phyloP scores from a whole-genome alignment of 2,797 vertebrate genomes.

The Alauda arvensis region DNA sequence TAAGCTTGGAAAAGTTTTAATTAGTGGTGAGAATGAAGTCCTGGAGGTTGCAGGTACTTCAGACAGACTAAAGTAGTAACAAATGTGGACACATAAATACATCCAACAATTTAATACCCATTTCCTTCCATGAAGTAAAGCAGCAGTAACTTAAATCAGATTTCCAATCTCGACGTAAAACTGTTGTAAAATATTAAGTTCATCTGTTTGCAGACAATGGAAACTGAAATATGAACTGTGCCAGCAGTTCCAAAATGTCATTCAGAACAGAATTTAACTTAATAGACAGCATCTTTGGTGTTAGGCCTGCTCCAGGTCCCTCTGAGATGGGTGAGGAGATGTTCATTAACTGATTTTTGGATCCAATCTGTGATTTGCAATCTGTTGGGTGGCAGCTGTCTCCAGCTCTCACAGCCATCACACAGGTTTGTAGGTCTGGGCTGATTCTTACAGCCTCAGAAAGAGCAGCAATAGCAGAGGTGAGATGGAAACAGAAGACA shows the following conservation, averaged over 20 bases:
- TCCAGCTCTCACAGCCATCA: not conserved
- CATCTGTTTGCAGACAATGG: constrained; percentile 11
- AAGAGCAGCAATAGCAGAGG: not conserved
- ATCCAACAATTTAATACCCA: not conserved
- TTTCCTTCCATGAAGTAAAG: constrained; percentile 17
- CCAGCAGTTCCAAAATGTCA: constrained; percentile 26
- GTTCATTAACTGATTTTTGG: not conserved
- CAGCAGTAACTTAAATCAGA: not conserved
- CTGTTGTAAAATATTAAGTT: constrained; percentile 11
- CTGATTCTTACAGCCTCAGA: not conserved
- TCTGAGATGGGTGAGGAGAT: not conserved
- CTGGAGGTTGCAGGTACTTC: not conserved
- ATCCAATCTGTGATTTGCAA: rapidly evolving
- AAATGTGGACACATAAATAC: not conserved
- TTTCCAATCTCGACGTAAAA: not conserved
- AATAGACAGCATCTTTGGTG: constrained; percentile 7
- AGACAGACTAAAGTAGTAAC: not conserved
- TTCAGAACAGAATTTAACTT: not conserved
- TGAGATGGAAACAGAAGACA: not conserved
- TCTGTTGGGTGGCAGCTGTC: not conserved
- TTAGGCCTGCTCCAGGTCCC: not conserved
- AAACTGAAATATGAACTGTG: constrained; percentile 21
- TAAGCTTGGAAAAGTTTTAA: constrained; percentile 1
- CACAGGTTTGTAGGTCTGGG: not conserved
- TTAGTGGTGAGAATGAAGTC: constrained; percentile 7